Evolutionary conservation across 2,888 invertebrate genomes (phyloP).

Genomic region (Lymantria dispar): DNA sequence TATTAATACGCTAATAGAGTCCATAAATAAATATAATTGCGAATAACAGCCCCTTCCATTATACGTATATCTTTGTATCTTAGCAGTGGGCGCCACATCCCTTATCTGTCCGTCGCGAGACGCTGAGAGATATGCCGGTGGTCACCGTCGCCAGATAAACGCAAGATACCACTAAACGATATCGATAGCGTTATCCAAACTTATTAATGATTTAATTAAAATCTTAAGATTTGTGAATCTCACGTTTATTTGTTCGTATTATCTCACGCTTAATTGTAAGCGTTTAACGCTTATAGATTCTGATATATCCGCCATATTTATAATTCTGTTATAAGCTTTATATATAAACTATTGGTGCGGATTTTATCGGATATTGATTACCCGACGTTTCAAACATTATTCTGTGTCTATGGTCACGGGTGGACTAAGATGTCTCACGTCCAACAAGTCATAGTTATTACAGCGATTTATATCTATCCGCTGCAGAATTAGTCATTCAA

Average conservation of each 20-base stretch:
- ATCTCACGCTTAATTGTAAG: background rate
- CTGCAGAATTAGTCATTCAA: too few relatives aligned
- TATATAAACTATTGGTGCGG: too few relatives aligned
- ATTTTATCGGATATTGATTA: too few relatives aligned
- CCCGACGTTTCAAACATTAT: too few relatives aligned
- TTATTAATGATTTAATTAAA: slow-evolving; percentile 34
- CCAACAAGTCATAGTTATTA: too few relatives aligned
- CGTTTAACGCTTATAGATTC: background rate
- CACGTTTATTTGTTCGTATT: background rate
- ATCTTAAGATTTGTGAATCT: background rate
- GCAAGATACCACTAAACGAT: slow-evolving; percentile 33
- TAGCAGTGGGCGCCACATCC: slow-evolving; percentile 43
- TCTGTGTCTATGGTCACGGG: too few relatives aligned
- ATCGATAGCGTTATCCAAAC: slow-evolving; percentile 13
- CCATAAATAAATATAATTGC: too few relatives aligned
- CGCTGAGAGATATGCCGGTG: slow-evolving; percentile 18
- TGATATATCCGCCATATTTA: too few relatives aligned
- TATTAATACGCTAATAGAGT: too few relatives aligned
- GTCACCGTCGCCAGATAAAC: slow-evolving; percentile 25
- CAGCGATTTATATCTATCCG: too few relatives aligned
- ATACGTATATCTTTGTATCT: slow-evolving; percentile 16
- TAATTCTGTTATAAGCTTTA: too few relatives aligned
- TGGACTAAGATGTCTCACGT: too few relatives aligned
- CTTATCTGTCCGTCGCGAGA: slow-evolving; percentile 25
- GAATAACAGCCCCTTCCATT: slow-evolving; percentile 20